Evolutionary conservation across 2,113 vertebrate species (phyloP).

Genomic region (Pseudonaja textilis): DNA sequence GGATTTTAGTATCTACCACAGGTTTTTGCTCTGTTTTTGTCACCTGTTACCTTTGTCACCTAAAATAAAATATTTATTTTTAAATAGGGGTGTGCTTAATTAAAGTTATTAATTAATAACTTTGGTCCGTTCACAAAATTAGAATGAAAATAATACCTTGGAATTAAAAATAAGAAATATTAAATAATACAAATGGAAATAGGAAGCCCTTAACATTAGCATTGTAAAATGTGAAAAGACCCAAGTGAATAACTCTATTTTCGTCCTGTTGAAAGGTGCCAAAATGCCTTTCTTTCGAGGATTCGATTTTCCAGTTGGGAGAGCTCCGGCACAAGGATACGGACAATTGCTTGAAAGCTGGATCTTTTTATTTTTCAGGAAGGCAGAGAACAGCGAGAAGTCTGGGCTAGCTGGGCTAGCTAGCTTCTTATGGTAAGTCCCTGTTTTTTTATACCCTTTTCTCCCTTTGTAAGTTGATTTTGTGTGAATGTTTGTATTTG

Average conservation of each 20-base stretch:
- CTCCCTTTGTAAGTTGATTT: too few species aligned
- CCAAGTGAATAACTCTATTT: neutral
- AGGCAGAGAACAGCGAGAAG: too few species aligned
- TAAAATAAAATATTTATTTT: neutral
- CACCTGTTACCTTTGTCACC: too few species aligned
- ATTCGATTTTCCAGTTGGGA: too few species aligned
- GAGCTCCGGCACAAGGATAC: too few species aligned
- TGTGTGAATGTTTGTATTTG: too few species aligned
- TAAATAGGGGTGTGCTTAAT: neutral
- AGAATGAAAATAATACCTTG: neutral
- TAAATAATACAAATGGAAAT: neutral
- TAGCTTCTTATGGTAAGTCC: too few species aligned
- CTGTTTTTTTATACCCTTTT: too few species aligned
- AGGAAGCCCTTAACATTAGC: neutral
- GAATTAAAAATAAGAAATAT: neutral
- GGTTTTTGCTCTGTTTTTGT: neutral
- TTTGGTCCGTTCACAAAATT: neutral
- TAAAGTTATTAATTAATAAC: neutral
- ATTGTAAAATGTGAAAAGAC: neutral
- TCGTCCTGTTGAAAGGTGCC: neutral
- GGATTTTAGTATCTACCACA: neutral
- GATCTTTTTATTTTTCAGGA: too few species aligned
- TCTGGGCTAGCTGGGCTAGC: too few species aligned
- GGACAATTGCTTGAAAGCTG: too few species aligned
- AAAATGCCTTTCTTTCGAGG: too few species aligned